Evolutionary conservation across 2,113 vertebrate genomes (phyloP), one percentile per base, ranked within the genome.

Genomic region (Perognathus longimembris): DNA sequence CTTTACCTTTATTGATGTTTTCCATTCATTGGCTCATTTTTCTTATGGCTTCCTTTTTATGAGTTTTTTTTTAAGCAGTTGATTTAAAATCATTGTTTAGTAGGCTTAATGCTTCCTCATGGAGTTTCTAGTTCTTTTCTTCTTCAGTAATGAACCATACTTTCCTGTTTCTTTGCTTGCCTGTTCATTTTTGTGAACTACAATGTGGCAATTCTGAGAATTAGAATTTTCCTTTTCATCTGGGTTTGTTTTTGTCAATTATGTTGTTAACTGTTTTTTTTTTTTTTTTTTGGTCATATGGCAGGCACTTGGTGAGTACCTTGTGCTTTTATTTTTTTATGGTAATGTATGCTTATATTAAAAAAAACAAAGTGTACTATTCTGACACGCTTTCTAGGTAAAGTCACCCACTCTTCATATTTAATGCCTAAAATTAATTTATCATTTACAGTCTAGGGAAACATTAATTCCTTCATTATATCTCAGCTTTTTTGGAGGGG

Each of bases 141-240:
- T 90, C 45, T 40, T 61, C n/a, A n/a, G 36, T 36, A 81, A 61
- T 59, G 14, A 26, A 40, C 32, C n/a, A 40, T 67, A 38, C 67
- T 70, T 70, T 8, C 32, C 20, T 67, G 15, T 66, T 34, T 34
- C 20, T 90, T 77, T 61, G 2, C 26, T 66, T 83, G 15, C 36
- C 59, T 84, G 15, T 83, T 89, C 69, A 34, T 63, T 77, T 42
- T 90, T 36, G 32, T 92, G 66, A 67, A 84, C 90, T 78, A 77
- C 30, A 86, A 40, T 74, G 66, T 78, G 54, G 30, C 42, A 32
- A 36, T 18, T 54, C 18, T 70, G 89, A 66, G 88, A 77, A 94
- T 91, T 45, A 59, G 12, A 86, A 80, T 67, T 12, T 80, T 57
- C 21, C 9, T 24, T 36, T 38, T 87, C 3, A 87, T 4, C 21